Evolutionary conservation across 2,797 vertebrate genomes (phyloP).

Genomic region (Danionella dracula): DNA sequence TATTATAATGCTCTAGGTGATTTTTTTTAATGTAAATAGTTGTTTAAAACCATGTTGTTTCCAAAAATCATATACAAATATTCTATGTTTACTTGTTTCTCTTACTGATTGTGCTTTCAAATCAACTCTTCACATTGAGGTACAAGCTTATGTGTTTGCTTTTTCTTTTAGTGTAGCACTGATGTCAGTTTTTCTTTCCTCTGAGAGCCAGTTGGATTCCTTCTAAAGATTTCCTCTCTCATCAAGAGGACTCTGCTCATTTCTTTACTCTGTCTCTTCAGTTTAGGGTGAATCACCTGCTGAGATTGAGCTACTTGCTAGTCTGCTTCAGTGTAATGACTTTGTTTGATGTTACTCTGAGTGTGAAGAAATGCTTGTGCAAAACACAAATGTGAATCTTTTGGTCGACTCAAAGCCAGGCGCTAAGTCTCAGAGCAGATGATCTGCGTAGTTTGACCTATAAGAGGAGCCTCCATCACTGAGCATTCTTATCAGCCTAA

Average conservation of each 20-base stretch:
- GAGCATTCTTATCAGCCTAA: constrained; percentile 55
- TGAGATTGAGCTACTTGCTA: constrained; percentile 55
- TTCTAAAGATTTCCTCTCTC: constrained; percentile 22
- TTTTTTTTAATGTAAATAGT: too few relatives aligned
- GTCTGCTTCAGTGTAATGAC: constrained; percentile 58
- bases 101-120: too few relatives aligned
- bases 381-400: constrained; percentile 54
- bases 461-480: constrained; percentile 48
- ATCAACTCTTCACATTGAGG: too few relatives aligned
- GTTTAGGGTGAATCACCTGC: constrained; percentile 65
- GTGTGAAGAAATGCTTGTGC: constrained; percentile 57
- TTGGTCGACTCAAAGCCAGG: constrained; percentile 54
- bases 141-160: too few relatives aligned
- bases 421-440: constrained; percentile 61
- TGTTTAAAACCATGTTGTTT: too few relatives aligned
- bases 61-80: too few relatives aligned
- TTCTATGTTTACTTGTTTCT: too few relatives aligned
- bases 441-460: constrained; percentile 53
- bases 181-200: neutral
- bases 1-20: too few relatives aligned
- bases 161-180: neutral
- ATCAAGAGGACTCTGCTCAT: constrained; percentile 23
- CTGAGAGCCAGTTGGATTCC: neutral
- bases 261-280: constrained; percentile 23
- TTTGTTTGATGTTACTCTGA: constrained; percentile 66